Evolutionary conservation across 2,888 invertebrate genomes (phyloP), one percentile per base, ranked within the genome.

Genomic region (Melangyna quadrimaculata): DNA sequence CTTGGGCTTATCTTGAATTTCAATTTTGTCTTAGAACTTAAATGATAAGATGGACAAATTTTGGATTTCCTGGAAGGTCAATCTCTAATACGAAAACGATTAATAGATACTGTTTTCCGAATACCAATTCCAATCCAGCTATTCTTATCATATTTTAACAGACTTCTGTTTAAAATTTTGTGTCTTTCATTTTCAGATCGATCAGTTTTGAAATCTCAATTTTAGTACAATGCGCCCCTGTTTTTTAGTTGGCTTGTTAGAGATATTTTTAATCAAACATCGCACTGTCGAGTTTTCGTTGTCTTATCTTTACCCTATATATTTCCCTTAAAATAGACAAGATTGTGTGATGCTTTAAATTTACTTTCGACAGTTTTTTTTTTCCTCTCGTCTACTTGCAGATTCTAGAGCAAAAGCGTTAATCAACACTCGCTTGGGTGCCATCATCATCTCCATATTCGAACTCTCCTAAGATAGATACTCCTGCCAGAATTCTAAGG

Each of bases 391-490:
- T 37, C 29, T 27, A 32, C 37, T 70, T 37, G 48, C 78, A 83
- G 79, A 79, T 78, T 83, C 73, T 79, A 51, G 74, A 83, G 74
- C 63, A 83, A 61, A 83, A 70, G 57, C 83, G 83, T 79, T 83
- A 83, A 78, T 83, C 78, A 83, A 79, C 73, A 71, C 63, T 71
- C 19, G 57, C 48, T 59, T 24, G 71, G 77, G 81, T 81, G 75
- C 57, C 75, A 75, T 63, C 70, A 57, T 29, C 70, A 67, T 35
- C 40, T n/a, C 17, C 55, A 67, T 63, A 53, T 73, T 22, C 65
- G 9, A 57, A 32, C 53, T 78, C 59, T 32, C 40, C 65, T n/a
- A 79, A n/a, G 9, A 53, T 45, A 19, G 45, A 55, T 61, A 32
- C 7, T 48, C 10, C 19, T 29, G 19, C 10, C 4, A 35, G 32